Conservation (phyloP, 1,140 invertebrate species). For the Papilio dardanus region DNA sequence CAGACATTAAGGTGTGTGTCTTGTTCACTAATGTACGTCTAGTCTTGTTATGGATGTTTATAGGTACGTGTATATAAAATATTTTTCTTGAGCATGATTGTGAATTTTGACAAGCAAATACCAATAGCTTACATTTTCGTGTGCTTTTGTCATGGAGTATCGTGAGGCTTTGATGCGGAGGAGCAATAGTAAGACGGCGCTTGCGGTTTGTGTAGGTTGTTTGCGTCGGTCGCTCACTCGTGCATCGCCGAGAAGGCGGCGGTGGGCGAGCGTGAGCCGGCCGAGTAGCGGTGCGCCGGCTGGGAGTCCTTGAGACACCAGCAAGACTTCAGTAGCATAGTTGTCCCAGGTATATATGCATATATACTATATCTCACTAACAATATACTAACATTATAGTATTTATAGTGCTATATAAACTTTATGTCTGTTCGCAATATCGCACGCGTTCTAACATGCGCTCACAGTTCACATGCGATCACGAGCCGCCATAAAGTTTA, state of each 20-base stretch:
- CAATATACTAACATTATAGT: background rate
- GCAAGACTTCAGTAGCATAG: conserved; percentile 58
- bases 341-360: conserved; percentile 56
- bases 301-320: conserved; percentile 72
- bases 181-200: background rate
- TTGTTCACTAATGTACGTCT: conserved; percentile 3
- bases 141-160: conserved; percentile 5
- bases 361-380: conserved; percentile 24
- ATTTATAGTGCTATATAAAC: background rate
- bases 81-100: conserved; percentile 11
- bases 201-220: conserved; percentile 82
- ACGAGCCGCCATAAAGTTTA: background rate
- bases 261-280: conserved; percentile 62
- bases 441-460: background rate
- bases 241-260: conserved; percentile 93
- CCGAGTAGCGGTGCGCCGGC: conserved; percentile 73
- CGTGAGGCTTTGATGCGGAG: background rate
- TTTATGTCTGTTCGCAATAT: background rate
- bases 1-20: conserved; percentile 18
- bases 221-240: conserved; percentile 96
- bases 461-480: background rate
- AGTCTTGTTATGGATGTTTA: background rate
- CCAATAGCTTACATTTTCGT: conserved; percentile 17
- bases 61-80: conserved; percentile 5
- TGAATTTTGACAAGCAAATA: background rate